phyloP scores from a whole-genome alignment of 2,113 vertebrate species.

The Chloroceryle aenea region DNA sequence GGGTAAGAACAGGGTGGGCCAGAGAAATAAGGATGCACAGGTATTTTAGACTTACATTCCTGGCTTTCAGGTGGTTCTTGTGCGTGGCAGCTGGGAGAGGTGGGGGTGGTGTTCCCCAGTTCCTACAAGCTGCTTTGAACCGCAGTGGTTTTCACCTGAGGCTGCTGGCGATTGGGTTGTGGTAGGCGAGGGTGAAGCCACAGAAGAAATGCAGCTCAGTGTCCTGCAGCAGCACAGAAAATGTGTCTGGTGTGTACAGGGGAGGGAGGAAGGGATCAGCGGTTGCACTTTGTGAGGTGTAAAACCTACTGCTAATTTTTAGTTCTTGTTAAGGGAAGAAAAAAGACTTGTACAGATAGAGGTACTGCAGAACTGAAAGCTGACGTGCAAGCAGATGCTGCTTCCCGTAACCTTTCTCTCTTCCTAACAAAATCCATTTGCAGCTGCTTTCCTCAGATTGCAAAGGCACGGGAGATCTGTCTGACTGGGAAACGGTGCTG shows the following conservation, averaged over 20 bases:
- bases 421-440: background rate
- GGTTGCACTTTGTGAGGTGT: background rate
- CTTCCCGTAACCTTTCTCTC: background rate
- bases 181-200: background rate
- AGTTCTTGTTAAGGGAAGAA: background rate
- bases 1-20: background rate
- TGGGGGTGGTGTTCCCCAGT: fast-evolving
- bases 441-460: background rate
- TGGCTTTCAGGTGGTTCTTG: background rate
- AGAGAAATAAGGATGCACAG: background rate
- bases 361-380: background rate
- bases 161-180: background rate
- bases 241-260: background rate
- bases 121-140: background rate
- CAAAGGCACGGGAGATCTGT: background rate
- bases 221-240: background rate
- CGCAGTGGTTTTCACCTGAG: background rate
- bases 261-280: background rate
- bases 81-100: background rate
- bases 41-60: background rate
- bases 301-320: background rate
- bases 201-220: background rate
- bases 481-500: background rate
- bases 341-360: background rate
- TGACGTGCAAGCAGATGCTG: background rate